phyloP scores from a whole-genome alignment of 1,140 invertebrate species.

The Conus ventricosus region DNA sequence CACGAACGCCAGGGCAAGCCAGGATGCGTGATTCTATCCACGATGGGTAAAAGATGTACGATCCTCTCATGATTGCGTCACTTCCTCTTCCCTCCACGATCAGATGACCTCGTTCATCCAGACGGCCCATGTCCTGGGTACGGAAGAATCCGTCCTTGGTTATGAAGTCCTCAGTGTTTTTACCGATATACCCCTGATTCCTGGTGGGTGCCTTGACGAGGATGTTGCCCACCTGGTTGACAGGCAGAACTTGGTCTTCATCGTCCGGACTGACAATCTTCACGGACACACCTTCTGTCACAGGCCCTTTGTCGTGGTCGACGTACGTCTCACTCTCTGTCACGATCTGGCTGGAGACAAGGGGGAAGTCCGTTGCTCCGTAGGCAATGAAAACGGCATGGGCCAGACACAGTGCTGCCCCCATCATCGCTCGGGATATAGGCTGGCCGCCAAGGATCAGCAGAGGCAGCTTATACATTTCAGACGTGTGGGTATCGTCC shows the following conservation, averaged over 20 bases:
- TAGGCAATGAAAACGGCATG: not conserved
- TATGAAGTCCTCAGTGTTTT: slow-evolving; percentile 9
- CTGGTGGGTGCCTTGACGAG: not conserved
- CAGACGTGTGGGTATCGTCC: no score
- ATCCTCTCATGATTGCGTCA: slow-evolving; percentile 19
- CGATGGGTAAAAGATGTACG: slow-evolving; percentile 21
- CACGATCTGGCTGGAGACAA: not conserved
- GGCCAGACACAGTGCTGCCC: not conserved
- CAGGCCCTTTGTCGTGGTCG: slow-evolving; percentile 12
- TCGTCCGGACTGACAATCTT: slow-evolving; percentile 24
- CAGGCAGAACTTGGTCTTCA: not conserved
- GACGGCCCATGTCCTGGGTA: slow-evolving; percentile 15
- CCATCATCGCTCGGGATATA: not conserved
- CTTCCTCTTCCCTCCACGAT: slow-evolving; percentile 23
- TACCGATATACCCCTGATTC: not conserved
- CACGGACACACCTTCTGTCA: not conserved
- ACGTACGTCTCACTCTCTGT: not conserved
- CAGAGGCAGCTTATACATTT: no score
- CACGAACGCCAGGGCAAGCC: slow-evolving; percentile 5
- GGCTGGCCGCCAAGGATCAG: not conserved
- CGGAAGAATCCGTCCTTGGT: slow-evolving; percentile 22
- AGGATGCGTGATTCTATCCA: slow-evolving; percentile 4
- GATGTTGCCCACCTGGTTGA: not conserved
- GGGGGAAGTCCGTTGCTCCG: not conserved
- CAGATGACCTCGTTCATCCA: slow-evolving; percentile 21